phyloP scores from a whole-genome alignment of 2,113 vertebrate genomes.

The Ellobius talpinus region DNA sequence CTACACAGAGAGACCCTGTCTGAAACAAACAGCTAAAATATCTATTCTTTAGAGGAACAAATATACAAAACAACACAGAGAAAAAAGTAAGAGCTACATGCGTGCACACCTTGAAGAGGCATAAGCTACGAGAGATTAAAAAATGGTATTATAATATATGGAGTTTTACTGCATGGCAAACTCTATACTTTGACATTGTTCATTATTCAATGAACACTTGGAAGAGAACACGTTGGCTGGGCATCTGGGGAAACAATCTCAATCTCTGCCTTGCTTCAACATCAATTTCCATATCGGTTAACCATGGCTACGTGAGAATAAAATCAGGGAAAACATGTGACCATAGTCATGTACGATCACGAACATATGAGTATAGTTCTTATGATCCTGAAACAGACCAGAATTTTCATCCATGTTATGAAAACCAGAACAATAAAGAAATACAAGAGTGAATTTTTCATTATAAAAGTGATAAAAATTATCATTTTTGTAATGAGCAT shows the following conservation, averaged over 20 bases:
- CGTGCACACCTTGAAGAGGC: neutral
- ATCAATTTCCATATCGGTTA: neutral
- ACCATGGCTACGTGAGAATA: conserved; percentile 4
- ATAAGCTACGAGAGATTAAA: neutral
- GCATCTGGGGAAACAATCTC: neutral
- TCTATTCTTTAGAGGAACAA: neutral
- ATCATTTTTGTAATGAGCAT: neutral
- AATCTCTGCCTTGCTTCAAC: neutral
- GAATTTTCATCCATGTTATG: neutral
- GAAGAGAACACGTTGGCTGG: neutral
- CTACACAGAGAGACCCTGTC: neutral
- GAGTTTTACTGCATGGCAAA: neutral
- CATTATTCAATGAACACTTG: neutral
- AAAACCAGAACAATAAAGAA: neutral
- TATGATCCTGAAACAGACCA: neutral
- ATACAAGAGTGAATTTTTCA: neutral
- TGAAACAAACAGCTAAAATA: neutral
- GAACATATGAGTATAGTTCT: neutral
- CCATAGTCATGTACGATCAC: neutral
- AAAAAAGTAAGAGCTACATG: neutral
- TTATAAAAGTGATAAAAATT: neutral
- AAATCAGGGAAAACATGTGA: neutral
- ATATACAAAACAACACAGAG: neutral
- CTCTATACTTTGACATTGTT: neutral
- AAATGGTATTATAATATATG: neutral